Base-by-base conservation (phyloP, 2,113 vertebrate genomes). In the Procavia capensis region DNA sequence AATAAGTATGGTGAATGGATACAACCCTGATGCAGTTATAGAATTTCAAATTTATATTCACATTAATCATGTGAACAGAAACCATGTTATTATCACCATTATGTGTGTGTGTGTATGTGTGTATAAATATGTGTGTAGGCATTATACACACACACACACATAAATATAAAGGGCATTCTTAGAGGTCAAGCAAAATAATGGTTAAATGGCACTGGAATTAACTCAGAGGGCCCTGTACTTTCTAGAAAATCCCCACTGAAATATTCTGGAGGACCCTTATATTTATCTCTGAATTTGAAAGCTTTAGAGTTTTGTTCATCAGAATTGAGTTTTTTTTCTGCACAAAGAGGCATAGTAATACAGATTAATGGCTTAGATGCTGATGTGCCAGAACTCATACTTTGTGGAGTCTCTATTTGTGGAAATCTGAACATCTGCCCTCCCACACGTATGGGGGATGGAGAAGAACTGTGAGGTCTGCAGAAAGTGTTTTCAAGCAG, bases 291-390 rank as follows among this genome's bases (percentile, higher is more conserved):
- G 31, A 75, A 80, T 87, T 89, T 68, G 22, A 95, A 61, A 93
- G 75, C 57, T 91, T 94, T 47, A 57, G 24, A 78, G 3, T 45
- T 87, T 41, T 90, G 6, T 45, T 92, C 27, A 64, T 54, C 39
- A 57, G 41, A 93, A 90, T 39, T 89, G 34, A 70, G 8, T 89
- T 89, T 3, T 64, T 64, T 39, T 95, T 63, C 57, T 89, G 20
- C 29, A 96, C 5, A 87, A 87, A 47, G 64, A 91, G 34, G 27
- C 80, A 50, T 80, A 31, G 54, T 78, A 94, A 91, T 78, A 20
- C 11, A 78, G 34, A 70, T n/a, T 61, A 45, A 90, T 78, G 84
- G n/a, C 10, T 27, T 85, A 16, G 41, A 70, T n/a, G 34, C 70
- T 31, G 59, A 93, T 84, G 36, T 72, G n/a, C 45, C 47, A 95